A percentile compares a stretch with the other conserved stretches of the same genome.
phyloP scores from a whole-genome alignment of 2,797 vertebrate genomes.

The Thunnus albacares region DNA sequence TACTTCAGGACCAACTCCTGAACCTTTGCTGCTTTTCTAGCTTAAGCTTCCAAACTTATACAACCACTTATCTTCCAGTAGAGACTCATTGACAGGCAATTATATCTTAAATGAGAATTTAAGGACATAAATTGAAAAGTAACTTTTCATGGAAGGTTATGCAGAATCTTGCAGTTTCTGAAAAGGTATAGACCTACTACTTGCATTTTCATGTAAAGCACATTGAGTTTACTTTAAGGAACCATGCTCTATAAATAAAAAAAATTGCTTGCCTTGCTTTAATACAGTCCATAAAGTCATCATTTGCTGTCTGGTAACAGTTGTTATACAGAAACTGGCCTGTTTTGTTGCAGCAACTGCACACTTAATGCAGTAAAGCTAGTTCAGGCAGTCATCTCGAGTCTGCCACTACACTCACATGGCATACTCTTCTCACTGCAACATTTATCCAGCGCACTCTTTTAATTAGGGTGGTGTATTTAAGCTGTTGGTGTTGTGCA shows the following conservation, averaged over 20 bases:
- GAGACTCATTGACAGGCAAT: conserved; percentile 26
- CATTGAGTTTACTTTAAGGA: background rate
- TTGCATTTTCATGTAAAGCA: conserved; percentile 10
- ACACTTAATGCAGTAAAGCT: background rate
- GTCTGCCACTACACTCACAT: background rate
- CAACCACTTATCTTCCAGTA: conserved; percentile 43
- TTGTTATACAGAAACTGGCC: background rate
- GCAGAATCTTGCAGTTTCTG: background rate
- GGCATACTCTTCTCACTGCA: background rate
- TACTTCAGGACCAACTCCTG: conserved; percentile 15
- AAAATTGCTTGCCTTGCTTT: too few species aligned
- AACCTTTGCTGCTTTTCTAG: conserved; percentile 4
- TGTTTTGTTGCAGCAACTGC: background rate
- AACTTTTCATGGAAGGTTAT: conserved; percentile 8
- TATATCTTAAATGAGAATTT: conserved; percentile 14
- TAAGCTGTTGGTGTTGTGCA: too few species aligned
- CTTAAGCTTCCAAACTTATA: background rate
- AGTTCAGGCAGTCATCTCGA: background rate
- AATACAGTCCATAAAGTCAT: background rate
- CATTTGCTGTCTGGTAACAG: background rate
- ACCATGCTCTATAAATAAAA: background rate
- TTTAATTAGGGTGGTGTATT: background rate
- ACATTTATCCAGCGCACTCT: background rate
- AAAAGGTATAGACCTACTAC: background rate
- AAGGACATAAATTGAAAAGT: conserved; percentile 29